Base-by-base conservation (phyloP, 2,888 invertebrate species). In the Tuberolachnus salignus region DNA sequence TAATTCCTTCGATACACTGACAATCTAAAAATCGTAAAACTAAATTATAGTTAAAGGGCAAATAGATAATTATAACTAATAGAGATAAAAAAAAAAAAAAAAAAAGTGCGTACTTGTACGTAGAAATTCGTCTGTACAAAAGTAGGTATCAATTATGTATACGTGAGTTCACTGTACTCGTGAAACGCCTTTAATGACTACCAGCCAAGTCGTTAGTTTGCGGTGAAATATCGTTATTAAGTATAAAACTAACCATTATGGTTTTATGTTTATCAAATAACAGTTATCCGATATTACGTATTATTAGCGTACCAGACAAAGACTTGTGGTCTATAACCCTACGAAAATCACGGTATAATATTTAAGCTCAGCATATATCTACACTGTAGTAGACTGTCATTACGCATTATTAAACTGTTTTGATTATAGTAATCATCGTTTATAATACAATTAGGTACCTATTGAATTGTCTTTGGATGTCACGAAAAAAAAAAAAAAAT, bases 351-450 rank as follows among this genome's bases (percentile, higher is more conserved):
- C 19, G 13, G 13, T 10, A 26, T 53, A 69, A 1, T 66, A 4
- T 4, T 19, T 64, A 4, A 14, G 6, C 21, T 46, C 9, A 9
- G 42, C 34, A 34, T 34, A 4, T 34, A 26, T 67, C 14, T n/a
- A 19, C 11, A 16, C 8, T n/a, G 13, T 3, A 34, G n/a, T 0
- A 67, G 6, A 55, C 8, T 23, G 44, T 57, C 46, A 19, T 26
- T n/a, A 23, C 6, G 16, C 3, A 51, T 73, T 34, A 34, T 34
- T 63, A 8, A 42, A 53, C 51, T 21, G n/a, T 63, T 73, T 49
- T 53, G 61, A 73, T 73, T 63, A 63, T n/a, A 63, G 73, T 53
- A 51, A 63, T 53, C 16, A 13, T 23, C 42, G 11, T 6, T 61
- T 49, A 21, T 26, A 72, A 66, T 44, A 53, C 53, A 19, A 53